These are phyloP conservation scores for Anguilla marmorata DNA, from an alignment of 2,797 vertebrate species.

Conservation along the genomic window DNA sequence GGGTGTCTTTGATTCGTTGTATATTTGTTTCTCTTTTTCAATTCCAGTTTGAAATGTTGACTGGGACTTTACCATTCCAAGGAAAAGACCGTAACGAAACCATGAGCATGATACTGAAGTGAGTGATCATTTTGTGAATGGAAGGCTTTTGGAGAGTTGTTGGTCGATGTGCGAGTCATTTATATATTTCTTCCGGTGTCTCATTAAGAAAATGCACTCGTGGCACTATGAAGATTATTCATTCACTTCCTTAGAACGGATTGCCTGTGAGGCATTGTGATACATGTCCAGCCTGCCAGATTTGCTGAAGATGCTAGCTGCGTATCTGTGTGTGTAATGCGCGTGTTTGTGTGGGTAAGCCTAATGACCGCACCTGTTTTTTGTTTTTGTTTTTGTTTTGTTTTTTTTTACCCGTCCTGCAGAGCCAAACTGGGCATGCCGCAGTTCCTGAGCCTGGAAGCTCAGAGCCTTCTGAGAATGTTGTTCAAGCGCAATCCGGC, in stretches of 20 bases:
- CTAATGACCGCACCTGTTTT: background rate
- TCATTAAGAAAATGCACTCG: background rate
- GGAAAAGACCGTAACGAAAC: conserved; percentile 97
- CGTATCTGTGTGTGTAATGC: background rate
- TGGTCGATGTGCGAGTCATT: background rate
- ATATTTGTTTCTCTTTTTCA: background rate
- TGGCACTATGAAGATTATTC: background rate
- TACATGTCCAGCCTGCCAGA: background rate
- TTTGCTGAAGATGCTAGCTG: background rate
- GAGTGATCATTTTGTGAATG: conserved; percentile 59
- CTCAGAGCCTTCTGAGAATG: conserved; percentile 95
- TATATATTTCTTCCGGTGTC: background rate
- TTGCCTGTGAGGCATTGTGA: background rate
- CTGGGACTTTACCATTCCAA: conserved; percentile 96
- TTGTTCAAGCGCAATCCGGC: conserved; percentile 96
- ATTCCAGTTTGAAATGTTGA: conserved; percentile 95
- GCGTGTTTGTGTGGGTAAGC: background rate
- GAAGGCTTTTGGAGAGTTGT: background rate
- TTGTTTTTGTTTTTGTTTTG: background rate
- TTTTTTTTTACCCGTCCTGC: conserved; percentile 20
- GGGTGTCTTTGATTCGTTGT: background rate
- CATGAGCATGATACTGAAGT: conserved; percentile 99
- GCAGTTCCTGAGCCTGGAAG: conserved; percentile 94
- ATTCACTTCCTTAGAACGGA: background rate
- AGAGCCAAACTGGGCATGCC: conserved; percentile 99